Percentiles rank a stretch among this genome's conserved stretches.
These are phyloP conservation scores for Stenotaenia linearis DNA, from an alignment of 2,888 invertebrate genomes.

Conservation along the genomic window DNA sequence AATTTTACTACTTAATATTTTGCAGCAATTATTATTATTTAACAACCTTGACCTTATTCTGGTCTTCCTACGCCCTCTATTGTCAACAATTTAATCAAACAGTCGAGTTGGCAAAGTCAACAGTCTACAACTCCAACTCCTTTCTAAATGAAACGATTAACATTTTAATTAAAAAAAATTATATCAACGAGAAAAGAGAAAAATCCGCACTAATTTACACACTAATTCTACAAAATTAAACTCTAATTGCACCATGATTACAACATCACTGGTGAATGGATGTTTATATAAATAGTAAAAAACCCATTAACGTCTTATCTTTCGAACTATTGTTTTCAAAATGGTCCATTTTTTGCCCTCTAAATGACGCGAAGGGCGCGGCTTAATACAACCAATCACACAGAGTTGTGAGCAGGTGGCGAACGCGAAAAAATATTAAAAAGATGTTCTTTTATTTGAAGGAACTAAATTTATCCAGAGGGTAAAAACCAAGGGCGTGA, in stretches of 20 bases:
- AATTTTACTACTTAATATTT: too few relatives aligned
- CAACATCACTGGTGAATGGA: not conserved
- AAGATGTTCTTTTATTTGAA: constrained; percentile 1
- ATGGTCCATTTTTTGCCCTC: not conserved
- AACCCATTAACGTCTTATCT: not conserved
- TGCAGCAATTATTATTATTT: too few relatives aligned
- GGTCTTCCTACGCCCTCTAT: not conserved
- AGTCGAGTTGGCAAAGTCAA: not conserved
- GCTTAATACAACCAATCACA: not conserved
- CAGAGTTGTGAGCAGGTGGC: not conserved
- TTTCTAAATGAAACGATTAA: not conserved
- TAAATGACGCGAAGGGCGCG: not conserved
- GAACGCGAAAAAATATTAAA: not conserved
- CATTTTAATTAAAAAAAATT: not conserved
- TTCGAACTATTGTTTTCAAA: not conserved
- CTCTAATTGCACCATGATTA: not conserved
- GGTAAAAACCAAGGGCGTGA: not conserved
- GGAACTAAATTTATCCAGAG: not conserved
- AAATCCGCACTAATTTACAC: not conserved
- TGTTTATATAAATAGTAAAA: not conserved
- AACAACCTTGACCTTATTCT: not conserved
- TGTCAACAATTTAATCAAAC: constrained; percentile 1
- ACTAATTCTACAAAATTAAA: not conserved
- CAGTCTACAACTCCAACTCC: not conserved
- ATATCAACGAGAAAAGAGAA: not conserved